Evolutionary conservation across 1,140 invertebrate genomes (phyloP).

Genomic region (Cardiocondyla obscurior): DNA sequence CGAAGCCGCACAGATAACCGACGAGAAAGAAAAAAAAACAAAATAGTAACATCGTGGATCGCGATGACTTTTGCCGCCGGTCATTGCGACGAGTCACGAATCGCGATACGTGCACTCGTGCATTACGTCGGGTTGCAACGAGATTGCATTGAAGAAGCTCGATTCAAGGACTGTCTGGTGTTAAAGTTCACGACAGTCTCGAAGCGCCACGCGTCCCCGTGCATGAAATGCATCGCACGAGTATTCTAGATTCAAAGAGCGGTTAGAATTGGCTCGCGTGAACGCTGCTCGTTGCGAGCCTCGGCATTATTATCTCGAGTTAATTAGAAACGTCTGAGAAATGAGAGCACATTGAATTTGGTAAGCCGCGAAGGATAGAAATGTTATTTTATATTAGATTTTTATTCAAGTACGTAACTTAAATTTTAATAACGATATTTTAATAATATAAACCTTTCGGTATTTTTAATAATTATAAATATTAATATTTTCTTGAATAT

Average conservation of each 20-base stretch:
- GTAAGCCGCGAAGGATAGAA: no score
- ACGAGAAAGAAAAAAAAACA: no score
- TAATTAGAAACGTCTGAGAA: conserved; percentile 62
- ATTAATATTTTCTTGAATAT: not conserved
- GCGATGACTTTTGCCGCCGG: conserved; percentile 48
- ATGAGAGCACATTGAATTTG: conserved; percentile 17
- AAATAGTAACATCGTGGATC: conserved; percentile 36
- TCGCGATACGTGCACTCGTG: conserved; percentile 1
- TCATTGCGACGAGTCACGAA: conserved; percentile 64
- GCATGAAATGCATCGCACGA: conserved; percentile 24
- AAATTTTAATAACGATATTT: no score
- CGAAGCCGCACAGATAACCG: not conserved
- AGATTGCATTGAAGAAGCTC: conserved; percentile 22
- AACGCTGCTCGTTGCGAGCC: conserved; percentile 38
- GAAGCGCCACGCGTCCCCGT: conserved; percentile 21
- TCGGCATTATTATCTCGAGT: conserved; percentile 44
- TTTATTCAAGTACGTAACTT: no score
- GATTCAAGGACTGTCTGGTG: conserved; percentile 68
- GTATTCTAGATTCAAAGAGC: conserved; percentile 19
- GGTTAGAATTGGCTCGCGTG: conserved; percentile 41
- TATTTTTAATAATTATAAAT: no score
- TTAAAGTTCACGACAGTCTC: conserved; percentile 64
- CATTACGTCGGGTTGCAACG: conserved; percentile 29
- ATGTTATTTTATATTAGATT: no score
- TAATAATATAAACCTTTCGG: no score